A percentile compares a stretch with the other conserved stretches of the same genome.
Evolutionary conservation across 2,113 vertebrate species (phyloP).

Genomic region (Boulengeromyrus knoepffleri): DNA sequence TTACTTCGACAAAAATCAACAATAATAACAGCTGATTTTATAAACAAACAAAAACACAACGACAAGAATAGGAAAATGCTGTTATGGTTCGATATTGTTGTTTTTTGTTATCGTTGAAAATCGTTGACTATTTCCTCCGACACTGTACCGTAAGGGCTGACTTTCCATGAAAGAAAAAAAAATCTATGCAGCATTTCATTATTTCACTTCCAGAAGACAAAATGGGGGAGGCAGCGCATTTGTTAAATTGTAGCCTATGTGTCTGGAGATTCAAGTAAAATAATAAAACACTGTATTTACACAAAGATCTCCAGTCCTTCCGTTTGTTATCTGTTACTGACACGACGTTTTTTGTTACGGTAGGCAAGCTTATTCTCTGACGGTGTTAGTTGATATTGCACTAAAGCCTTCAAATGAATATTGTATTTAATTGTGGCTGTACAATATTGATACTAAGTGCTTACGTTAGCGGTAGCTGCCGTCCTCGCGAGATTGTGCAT

Average conservation of each 20-base stretch:
- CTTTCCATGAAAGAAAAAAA: not conserved
- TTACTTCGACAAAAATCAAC: not conserved
- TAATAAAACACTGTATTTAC: not conserved
- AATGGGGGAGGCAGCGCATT: not conserved
- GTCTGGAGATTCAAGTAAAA: not conserved
- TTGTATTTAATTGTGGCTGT: conserved; percentile 8
- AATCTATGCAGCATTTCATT: not conserved
- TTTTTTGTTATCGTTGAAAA: not conserved
- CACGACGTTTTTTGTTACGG: not conserved
- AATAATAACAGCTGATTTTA: not conserved
- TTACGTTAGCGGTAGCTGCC: not conserved
- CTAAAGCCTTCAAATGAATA: not conserved
- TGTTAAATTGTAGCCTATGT: not conserved
- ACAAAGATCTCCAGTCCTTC: not conserved
- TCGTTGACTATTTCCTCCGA: not conserved
- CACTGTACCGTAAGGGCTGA: not conserved
- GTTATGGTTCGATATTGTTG: not conserved
- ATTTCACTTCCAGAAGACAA: conserved; percentile 3
- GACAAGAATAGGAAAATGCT: not conserved
- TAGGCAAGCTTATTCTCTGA: conserved; percentile 13
- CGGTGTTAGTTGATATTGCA: conserved; percentile 1
- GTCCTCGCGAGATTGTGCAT: conserved; percentile 1
- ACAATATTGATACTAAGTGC: not conserved
- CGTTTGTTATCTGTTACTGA: not conserved
- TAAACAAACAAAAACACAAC: not conserved